A percentile compares a stretch with the other conserved stretches of the same genome.
These are phyloP conservation scores for Oreocharis arfaki DNA, from an alignment of 2,113 vertebrate genomes.

Conservation along the genomic window DNA sequence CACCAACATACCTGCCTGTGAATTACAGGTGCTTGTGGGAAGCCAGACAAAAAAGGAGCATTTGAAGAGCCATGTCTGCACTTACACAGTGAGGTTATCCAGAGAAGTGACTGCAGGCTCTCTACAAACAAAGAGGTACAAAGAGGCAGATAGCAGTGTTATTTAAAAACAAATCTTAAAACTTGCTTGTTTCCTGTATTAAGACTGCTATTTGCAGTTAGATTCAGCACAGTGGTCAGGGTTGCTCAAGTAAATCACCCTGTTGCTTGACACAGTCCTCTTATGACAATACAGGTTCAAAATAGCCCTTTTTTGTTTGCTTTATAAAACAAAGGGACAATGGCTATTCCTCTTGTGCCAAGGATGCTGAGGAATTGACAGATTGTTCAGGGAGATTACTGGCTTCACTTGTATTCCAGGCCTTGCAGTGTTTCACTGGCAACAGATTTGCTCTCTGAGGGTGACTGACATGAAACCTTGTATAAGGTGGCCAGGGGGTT, in stretches of 20 bases:
- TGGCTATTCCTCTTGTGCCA: not conserved
- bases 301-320: not conserved
- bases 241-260: not conserved
- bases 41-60: not conserved
- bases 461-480: not conserved
- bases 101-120: not conserved
- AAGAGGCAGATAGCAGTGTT: not conserved
- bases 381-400: not conserved
- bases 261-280: not conserved
- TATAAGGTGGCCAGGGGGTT: not conserved
- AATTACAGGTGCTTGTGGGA: not conserved
- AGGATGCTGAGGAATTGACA: not conserved
- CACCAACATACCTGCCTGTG: fast-evolving
- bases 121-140: not conserved
- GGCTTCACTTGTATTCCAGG: not conserved
- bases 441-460: not conserved
- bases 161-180: not conserved
- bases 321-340: not conserved
- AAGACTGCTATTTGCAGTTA: not conserved
- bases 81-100: fast-evolving
- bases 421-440: not conserved
- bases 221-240: not conserved
- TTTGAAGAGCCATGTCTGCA: not conserved
- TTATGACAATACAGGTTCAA: not conserved
- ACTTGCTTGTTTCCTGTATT: not conserved